A percentile compares a stretch with the other conserved stretches of the same genome.
Evolutionary conservation across 1,140 invertebrate species (phyloP).

Genomic region (Fopius arisanus): DNA sequence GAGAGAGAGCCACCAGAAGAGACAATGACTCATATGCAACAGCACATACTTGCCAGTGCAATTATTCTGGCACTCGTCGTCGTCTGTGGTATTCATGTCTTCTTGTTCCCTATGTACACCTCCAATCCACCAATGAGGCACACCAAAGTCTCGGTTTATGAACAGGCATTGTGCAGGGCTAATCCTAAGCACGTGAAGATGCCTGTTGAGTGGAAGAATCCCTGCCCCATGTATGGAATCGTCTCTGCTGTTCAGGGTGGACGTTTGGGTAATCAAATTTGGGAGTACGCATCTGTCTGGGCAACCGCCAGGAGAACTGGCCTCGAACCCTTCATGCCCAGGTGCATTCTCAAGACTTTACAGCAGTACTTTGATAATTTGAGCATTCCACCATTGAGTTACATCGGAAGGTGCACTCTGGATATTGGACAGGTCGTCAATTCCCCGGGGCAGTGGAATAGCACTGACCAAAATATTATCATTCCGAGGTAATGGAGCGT

Average conservation of each 20-base stretch:
- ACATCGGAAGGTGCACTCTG: slow-evolving; percentile 67
- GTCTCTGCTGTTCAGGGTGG: slow-evolving; percentile 69
- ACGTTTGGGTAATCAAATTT: slow-evolving; percentile 72
- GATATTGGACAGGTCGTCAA: slow-evolving; percentile 62
- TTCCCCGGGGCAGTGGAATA: slow-evolving; percentile 68
- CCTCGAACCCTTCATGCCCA: slow-evolving; percentile 68
- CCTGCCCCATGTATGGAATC: slow-evolving; percentile 67
- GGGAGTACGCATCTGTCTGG: slow-evolving; percentile 72
- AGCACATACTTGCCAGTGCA: slow-evolving; percentile 69
- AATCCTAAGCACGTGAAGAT: slow-evolving; percentile 59
- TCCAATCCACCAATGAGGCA: slow-evolving; percentile 54
- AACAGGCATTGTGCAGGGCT: slow-evolving; percentile 66
- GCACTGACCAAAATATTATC: slow-evolving; percentile 69
- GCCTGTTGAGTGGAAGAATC: slow-evolving; percentile 50
- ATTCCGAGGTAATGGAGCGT: slow-evolving; percentile 60
- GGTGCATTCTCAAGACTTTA: slow-evolving; percentile 67
- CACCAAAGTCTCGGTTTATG: slow-evolving; percentile 63
- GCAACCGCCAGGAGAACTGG: slow-evolving; percentile 68
- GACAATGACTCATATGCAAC: slow-evolving; percentile 63
- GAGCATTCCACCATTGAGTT: slow-evolving; percentile 68
- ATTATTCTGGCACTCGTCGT: slow-evolving; percentile 68
- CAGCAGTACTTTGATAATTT: slow-evolving; percentile 67
- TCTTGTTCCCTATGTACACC: slow-evolving; percentile 70
- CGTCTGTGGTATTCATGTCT: slow-evolving; percentile 69
- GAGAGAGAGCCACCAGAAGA: background rate